Evolutionary conservation across 92 coral and sea anemone genomes (phyloP), one percentile per base, ranked within the genome.

Genomic region (Porites divaricata): DNA sequence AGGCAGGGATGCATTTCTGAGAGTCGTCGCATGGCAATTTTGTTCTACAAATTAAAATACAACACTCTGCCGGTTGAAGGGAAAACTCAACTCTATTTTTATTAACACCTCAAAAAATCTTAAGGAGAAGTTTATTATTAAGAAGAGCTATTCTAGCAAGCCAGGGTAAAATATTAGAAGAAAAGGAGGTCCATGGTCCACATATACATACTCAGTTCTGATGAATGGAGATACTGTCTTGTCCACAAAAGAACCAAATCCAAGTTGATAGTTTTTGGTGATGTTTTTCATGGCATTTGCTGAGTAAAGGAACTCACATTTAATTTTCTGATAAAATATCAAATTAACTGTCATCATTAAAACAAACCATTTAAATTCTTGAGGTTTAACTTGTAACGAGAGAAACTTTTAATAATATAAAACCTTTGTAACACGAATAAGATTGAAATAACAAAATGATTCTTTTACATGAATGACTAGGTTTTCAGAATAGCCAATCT

Each of bases 171-270:
- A 35, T 35, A 35, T 35, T 35, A 35, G 45, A 35, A 35, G 45
- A 35, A 35, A 35, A 35, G 45, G 45, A 35, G 45, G 45, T 35
- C 45, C 45, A 35, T 35, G 45, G n/a, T n/a, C 7, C 17, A 9
- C 80, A 88, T 16, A 9, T 84, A 88, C 97, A 88, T 80, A 93
- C 97, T 93, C 95, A 85, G 88, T 77, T 83, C 91, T 63, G 26
- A 89, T 80, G 61, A 79, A 96, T 2, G 98, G 98, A 63, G 95
- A 78, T 8, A 92, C 93, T 28, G 92, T 88, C 87, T 96, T 96
- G 91, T 96, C 98, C 53, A 96, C 98, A 90, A 94, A 96, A 12
- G 98, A 90, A 22, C 98, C 98, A 86, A 96, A 96, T 13, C 98
- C 98, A 70, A 96, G 90, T 71, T 90, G 83, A 51, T 64, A 91